Percentiles rank a stretch among this genome's conserved stretches.
phyloP scores from a whole-genome alignment of 2,888 invertebrate species.

The Amblyteles armatorius region DNA sequence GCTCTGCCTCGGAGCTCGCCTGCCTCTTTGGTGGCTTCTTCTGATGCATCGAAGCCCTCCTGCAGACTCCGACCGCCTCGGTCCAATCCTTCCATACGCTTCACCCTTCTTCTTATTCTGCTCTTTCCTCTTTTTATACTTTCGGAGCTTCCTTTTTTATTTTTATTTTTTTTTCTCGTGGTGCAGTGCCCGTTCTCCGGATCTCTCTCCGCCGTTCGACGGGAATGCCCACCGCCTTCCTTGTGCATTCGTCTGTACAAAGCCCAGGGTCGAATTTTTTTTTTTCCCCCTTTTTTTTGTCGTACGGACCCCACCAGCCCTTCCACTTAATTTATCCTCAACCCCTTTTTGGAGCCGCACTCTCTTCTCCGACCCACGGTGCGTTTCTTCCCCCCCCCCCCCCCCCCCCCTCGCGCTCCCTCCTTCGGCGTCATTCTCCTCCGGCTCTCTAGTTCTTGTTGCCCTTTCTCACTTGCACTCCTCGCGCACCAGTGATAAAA shows the following conservation, averaged over 20 bases:
- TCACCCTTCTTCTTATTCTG: conserved; percentile 48
- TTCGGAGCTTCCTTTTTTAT: conserved; percentile 27
- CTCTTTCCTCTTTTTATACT: conserved; percentile 43
- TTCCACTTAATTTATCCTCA: conserved; percentile 81
- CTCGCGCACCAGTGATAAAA: conserved; percentile 25
- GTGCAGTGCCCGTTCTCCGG: conserved; percentile 38
- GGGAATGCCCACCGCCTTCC: conserved; percentile 70
- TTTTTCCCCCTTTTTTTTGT: conserved; percentile 42
- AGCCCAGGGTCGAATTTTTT: conserved; percentile 76
- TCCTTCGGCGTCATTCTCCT: conserved; percentile 37
- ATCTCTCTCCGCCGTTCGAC: conserved; percentile 65
- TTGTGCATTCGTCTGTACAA: conserved; percentile 69
- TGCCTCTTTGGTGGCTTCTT: conserved; percentile 61
- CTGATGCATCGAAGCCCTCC: conserved; percentile 65
- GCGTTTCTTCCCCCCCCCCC: background rate
- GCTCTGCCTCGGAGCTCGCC: conserved; percentile 41
- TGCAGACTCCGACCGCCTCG: conserved; percentile 57
- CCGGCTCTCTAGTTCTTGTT: conserved; percentile 18
- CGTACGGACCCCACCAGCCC: conserved; percentile 76
- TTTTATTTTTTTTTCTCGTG: conserved; percentile 59
- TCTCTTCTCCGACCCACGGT: conserved; percentile 53
- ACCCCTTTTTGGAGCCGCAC: conserved; percentile 67
- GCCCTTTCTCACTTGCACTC: conserved; percentile 36
- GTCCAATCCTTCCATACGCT: conserved; percentile 59
- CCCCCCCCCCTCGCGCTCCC: background rate